Conservation (phyloP, 2,113 vertebrate species). For the Psophia crepitans region DNA sequence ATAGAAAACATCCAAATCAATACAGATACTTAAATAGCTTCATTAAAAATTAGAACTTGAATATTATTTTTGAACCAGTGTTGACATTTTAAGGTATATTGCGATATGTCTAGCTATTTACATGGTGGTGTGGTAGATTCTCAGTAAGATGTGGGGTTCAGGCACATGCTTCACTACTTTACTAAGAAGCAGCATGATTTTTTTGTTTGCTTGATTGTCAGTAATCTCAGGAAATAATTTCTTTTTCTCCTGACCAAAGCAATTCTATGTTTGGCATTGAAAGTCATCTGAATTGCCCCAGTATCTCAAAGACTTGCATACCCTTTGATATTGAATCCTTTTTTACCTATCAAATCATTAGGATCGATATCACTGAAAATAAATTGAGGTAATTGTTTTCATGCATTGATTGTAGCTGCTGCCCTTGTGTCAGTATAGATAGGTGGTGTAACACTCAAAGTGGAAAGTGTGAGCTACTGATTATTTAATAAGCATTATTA, state of each 20-base stretch:
- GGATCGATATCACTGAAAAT: background rate
- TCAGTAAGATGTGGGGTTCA: background rate
- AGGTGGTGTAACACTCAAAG: background rate
- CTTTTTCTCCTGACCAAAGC: background rate
- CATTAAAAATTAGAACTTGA: background rate
- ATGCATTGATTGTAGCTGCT: background rate
- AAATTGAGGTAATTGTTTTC: background rate
- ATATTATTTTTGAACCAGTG: background rate
- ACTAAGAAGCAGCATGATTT: background rate
- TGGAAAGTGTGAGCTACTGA: background rate
- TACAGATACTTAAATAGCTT: background rate
- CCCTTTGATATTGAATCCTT: background rate
- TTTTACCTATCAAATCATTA: background rate
- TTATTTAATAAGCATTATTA: background rate
- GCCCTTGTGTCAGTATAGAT: background rate
- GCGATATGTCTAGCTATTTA: background rate
- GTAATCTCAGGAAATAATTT: background rate
- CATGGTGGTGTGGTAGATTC: background rate
- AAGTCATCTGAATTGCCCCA: background rate
- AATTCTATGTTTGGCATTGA: background rate
- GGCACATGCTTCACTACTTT: background rate
- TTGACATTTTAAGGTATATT: background rate
- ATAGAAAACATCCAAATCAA: background rate
- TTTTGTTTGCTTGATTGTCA: background rate
- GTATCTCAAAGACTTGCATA: background rate